Evolutionary conservation across 2,797 vertebrate genomes (phyloP), one percentile per base, ranked within the genome.

Genomic region (Gymnodraco acuticeps): DNA sequence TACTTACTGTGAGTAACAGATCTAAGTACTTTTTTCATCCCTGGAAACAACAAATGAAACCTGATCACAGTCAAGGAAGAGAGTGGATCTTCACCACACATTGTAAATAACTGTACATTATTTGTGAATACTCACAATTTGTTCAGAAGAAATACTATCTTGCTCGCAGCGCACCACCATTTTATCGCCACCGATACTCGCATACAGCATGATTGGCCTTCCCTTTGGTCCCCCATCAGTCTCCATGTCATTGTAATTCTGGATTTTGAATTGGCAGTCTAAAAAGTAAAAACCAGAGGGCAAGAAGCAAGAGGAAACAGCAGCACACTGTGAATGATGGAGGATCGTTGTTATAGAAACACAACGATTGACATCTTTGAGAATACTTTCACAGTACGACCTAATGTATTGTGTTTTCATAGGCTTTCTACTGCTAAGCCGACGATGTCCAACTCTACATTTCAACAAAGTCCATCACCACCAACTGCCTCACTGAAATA

Each of bases 101-200:
- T 6, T 8, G 9, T 19, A 7, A n/a, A n/a, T 31, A 27, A 20
- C 10, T 10, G 15, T 14, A 2, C 16, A 20, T 17, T 2, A 1
- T 17, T 46, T n/a, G 6, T 17, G 20, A 3, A 1, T 15, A 70
- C 87, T 90, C 73, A 92, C 91, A 82, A 85, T 83, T 12, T 8
- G 11, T 53, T 61, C 19, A 0, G 80, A 8, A 12, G 2, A 2
- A 4, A 92, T n/a, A 0, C 1, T 0, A 0, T 41, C 0, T 0
- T 17, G 0, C 0, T 0, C 15, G 80, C 87, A 92, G 68, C 65
- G 85, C 2, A 50, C 78, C 61, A 81, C 59, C 16, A 77, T 20
- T n/a, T 67, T 82, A 33, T 67, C 5, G 2, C 0, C 10, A 0
- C 69, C 14, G 2, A 23, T 53, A 0, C 0, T 8, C 13, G 3